Conservation (phyloP, 1,140 invertebrate species). For the Dendroctonus ponderosae region DNA sequence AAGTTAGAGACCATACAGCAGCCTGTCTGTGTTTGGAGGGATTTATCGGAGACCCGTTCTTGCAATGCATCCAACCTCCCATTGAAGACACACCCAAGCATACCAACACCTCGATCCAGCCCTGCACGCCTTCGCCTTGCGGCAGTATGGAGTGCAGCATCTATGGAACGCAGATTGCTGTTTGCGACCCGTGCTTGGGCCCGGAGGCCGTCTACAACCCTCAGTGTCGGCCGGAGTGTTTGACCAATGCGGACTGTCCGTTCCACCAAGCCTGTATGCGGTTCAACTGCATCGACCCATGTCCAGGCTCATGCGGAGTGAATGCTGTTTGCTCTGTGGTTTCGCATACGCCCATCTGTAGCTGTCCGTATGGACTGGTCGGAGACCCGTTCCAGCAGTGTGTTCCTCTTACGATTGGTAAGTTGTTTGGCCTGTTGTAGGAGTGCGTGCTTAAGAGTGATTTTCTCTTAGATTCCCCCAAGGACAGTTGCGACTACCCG, state of each 20-base stretch:
- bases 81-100: constrained; percentile 40
- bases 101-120: constrained; percentile 60
- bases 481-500: constrained; percentile 62
- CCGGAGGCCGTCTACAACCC: constrained; percentile 66
- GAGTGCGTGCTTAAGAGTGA: background rate
- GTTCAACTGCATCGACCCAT: constrained; percentile 75
- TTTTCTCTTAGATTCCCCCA: constrained; percentile 41
- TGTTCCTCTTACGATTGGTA: constrained; percentile 51
- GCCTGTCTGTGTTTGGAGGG: constrained; percentile 72
- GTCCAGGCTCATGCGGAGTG: constrained; percentile 76
- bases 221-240: constrained; percentile 73
- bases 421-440: background rate
- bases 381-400: constrained; percentile 84
- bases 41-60: constrained; percentile 76
- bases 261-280: constrained; percentile 75
- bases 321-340: constrained; percentile 75
- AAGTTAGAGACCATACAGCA: constrained; percentile 73
- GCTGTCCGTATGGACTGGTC: constrained; percentile 66
- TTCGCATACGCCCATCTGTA: constrained; percentile 74
- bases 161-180: constrained; percentile 68
- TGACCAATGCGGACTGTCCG: constrained; percentile 74
- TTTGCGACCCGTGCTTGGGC: constrained; percentile 75
- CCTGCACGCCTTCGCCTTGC: constrained; percentile 75
- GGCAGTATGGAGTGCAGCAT: constrained; percentile 67
- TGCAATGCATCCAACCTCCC: constrained; percentile 66